Base-by-base conservation (phyloP, 2,888 invertebrate genomes). In the Tupiocoris notatus region DNA sequence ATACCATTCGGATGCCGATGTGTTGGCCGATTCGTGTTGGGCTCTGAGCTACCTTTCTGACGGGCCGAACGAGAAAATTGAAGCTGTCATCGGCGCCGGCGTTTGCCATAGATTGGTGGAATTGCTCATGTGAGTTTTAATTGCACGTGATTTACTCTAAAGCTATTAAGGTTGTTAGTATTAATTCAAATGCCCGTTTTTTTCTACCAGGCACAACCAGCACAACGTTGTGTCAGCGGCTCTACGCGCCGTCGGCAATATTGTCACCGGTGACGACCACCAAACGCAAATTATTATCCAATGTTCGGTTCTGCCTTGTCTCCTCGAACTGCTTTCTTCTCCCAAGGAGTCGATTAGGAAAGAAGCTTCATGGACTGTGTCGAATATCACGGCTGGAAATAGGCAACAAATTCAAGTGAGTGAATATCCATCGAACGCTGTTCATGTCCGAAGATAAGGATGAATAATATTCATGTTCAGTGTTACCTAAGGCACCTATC, bases 311-410 rank as follows among this genome's bases (percentile, higher is more conserved):
- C 86, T 98, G 81, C 93, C 92, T 0, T 93, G 93, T 83, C 86
- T 95, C 77, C 87, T 92, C 79, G 92, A 92, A 83, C 87, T 98
- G 78, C 86, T 94, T 73, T 86, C 88, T 74, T 91, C 92, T 39
- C 85, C 88, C 77, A 92, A 93, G 80, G 96, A 97, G 85, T 89
- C 92, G 17, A 90, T 96, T 76, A 89, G 93, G 81, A 98, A 98
- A 86, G 97, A 98, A 86, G 95, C 96, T 1, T 96, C 96, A 84
- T 98, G 98, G 97, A 96, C 96, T 23, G 90, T 97, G 81, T 96
- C 96, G 77, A 98, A 98, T 85, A 95, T 98, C 79, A 96, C 97
- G 0, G 97, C 97, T 21, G 97, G 97, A 77, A 97, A 96, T 85
- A 89, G 93, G 70, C 89, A 90, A 81, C 98, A 98, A 86, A 96